Conservation (phyloP, 1,140 invertebrate genomes). For the Drosophila kikkawai region DNA sequence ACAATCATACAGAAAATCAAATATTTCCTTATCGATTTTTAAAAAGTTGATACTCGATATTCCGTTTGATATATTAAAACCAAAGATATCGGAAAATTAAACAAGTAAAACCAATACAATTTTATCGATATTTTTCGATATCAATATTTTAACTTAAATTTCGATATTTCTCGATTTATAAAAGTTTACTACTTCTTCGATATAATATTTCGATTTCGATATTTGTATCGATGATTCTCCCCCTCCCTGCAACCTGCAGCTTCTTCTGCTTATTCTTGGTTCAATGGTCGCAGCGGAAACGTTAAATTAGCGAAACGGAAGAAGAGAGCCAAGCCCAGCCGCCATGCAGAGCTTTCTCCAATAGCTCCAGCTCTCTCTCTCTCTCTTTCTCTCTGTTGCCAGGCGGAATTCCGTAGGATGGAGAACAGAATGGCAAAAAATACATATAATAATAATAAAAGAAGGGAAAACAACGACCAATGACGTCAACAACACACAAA, state of each 20-base stretch:
- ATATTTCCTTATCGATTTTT: no score
- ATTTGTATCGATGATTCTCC: neutral
- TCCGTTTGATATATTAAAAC: no score
- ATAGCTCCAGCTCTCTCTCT: neutral
- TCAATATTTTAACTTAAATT: neutral
- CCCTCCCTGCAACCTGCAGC: neutral
- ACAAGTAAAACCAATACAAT: no score
- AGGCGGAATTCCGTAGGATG: conserved; percentile 35
- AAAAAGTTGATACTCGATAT: no score
- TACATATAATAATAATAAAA: conserved; percentile 17
- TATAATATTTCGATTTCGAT: neutral
- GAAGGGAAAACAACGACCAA: conserved; percentile 27
- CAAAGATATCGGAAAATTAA: no score
- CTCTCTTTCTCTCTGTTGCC: conserved; percentile 25
- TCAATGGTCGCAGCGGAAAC: conserved; percentile 68
- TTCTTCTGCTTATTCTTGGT: conserved; percentile 34
- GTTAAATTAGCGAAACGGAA: conserved; percentile 71
- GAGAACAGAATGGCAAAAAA: conserved; percentile 4
- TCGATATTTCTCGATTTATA: neutral
- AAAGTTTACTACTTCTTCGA: neutral
- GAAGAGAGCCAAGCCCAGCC: conserved; percentile 26
- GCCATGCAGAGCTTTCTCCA: conserved; percentile 4
- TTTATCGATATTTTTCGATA: neutral
- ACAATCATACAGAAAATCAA: no score
- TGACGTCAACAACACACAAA: conserved; percentile 36